Percentiles rank a stretch among this genome's conserved stretches.
These are phyloP conservation scores for Copsychus sechellarum DNA, from an alignment of 2,113 vertebrate genomes.

Conservation along the genomic window DNA sequence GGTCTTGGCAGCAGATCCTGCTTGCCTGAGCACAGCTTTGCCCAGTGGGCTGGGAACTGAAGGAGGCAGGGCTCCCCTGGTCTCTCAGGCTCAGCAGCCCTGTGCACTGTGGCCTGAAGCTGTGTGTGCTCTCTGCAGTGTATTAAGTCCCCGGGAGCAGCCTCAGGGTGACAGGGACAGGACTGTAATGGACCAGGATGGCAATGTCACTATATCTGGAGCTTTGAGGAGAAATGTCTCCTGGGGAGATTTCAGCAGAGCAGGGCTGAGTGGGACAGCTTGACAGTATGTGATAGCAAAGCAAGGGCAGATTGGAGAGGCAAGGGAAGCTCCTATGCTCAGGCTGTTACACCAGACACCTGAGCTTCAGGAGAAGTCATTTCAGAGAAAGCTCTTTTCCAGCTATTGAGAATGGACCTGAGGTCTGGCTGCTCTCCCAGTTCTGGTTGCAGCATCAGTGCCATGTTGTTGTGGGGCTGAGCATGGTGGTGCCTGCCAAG, in stretches of 20 bases:
- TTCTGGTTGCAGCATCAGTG: background rate
- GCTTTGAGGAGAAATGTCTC: background rate
- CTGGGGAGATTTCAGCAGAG: background rate
- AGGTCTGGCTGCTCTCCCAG: background rate
- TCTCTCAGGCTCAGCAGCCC: background rate
- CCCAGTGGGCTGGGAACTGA: background rate
- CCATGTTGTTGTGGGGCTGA: background rate
- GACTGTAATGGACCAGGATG: background rate
- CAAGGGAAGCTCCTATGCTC: background rate
- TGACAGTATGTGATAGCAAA: background rate
- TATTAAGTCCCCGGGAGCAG: rapidly evolving
- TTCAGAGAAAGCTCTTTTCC: background rate
- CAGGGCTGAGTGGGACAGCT: background rate
- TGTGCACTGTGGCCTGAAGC: background rate
- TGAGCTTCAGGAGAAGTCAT: background rate
- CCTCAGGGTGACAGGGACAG: background rate
- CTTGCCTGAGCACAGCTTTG: background rate
- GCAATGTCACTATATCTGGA: background rate
- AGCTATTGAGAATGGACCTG: background rate
- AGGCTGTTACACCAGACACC: background rate
- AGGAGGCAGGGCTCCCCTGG: background rate
- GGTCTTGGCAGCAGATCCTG: background rate
- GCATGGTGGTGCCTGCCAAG: background rate
- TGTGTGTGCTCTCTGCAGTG: background rate
- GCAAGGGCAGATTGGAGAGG: background rate